phyloP scores from a whole-genome alignment of 2,888 invertebrate species.

The Lysandra coridon region DNA sequence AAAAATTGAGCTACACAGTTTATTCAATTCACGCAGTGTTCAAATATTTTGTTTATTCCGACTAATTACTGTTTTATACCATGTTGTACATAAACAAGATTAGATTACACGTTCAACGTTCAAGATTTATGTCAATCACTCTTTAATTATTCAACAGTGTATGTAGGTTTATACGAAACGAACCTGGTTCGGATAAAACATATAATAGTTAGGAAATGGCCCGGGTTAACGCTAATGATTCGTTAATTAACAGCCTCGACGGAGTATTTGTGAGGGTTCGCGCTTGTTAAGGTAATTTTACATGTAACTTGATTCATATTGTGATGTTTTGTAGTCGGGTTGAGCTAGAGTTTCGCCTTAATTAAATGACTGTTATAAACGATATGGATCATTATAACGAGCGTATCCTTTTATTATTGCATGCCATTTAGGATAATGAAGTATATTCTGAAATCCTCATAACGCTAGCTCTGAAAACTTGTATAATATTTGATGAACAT shows the following conservation, averaged over 20 bases:
- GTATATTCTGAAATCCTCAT: not conserved
- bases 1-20: too few species aligned
- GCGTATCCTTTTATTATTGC: constrained; percentile 9
- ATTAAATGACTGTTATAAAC: constrained; percentile 20
- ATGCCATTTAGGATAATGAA: not conserved
- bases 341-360: constrained; percentile 18
- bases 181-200: constrained; percentile 35
- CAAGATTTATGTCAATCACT: constrained; percentile 1
- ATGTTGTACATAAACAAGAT: not conserved
- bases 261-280: constrained; percentile 29
- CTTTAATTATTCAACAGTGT: not conserved
- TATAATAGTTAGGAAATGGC: constrained; percentile 38
- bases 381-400: constrained; percentile 22
- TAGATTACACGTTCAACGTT: not conserved
- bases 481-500: not conserved
- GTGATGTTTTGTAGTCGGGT: constrained; percentile 18
- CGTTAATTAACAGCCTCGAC: constrained; percentile 37
- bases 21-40: not conserved
- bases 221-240: constrained; percentile 38
- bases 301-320: constrained; percentile 29
- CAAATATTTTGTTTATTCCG: not conserved
- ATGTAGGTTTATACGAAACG: constrained; percentile 26
- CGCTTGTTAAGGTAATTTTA: constrained; percentile 31
- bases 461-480: not conserved
- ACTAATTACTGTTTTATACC: not conserved